These are phyloP conservation scores for Micrasema minimum DNA, from an alignment of 1,140 invertebrate genomes.

Conservation along the genomic window DNA sequence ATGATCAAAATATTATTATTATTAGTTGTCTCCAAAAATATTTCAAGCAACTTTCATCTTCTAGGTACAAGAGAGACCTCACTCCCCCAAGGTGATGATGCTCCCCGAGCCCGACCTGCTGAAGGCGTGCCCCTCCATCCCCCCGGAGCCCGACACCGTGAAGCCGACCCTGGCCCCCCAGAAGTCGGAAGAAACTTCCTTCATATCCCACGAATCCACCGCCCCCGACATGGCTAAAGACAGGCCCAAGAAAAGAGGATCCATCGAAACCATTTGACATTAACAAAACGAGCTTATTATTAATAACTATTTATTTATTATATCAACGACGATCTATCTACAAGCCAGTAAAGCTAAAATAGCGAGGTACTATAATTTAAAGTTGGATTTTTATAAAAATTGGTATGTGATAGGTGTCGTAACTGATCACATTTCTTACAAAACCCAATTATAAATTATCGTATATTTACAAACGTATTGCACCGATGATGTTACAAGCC, in stretches of 20 bases:
- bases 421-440: too few relatives aligned
- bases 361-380: not conserved
- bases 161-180: constrained; percentile 53
- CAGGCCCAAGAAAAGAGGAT: constrained; percentile 64
- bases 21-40: too few relatives aligned
- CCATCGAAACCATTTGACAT: constrained; percentile 77
- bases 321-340: not conserved
- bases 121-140: constrained; percentile 59
- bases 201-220: constrained; percentile 69
- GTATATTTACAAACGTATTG: too few relatives aligned
- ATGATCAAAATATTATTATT: too few relatives aligned
- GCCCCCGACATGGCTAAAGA: constrained; percentile 56
- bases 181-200: constrained; percentile 79
- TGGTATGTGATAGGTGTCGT: too few relatives aligned
- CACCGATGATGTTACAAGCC: too few relatives aligned
- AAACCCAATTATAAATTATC: too few relatives aligned
- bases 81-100: constrained; percentile 50
- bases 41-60: too few relatives aligned
- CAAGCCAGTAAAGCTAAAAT: not conserved
- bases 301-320: not conserved
- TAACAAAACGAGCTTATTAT: constrained; percentile 46
- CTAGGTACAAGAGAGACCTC: constrained; percentile 56
- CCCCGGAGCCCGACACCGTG: constrained; percentile 53
- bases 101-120: constrained; percentile 55
- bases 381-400: too few relatives aligned